A percentile compares a stretch with the other conserved stretches of the same genome.
These are phyloP conservation scores for Zeus faber DNA, from an alignment of 2,113 vertebrate genomes.

Conservation along the genomic window DNA sequence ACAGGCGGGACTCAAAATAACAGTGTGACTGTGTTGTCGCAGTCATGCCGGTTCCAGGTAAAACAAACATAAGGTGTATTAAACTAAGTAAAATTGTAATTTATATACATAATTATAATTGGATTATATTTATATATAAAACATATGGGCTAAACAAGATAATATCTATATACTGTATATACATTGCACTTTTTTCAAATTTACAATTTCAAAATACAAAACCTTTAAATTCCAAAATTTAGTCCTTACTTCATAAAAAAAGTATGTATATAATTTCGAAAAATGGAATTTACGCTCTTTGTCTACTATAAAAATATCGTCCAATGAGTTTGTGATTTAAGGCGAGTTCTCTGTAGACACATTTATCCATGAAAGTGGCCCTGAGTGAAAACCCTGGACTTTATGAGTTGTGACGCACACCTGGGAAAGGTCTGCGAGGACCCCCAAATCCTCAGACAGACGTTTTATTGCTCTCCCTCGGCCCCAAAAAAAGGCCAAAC, in stretches of 20 bases:
- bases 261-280: not conserved
- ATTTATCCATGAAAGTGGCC: conserved; percentile 33
- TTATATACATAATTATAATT: too few species aligned
- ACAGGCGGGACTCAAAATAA: conserved; percentile 34
- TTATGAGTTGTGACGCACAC: conserved; percentile 67
- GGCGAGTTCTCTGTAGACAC: conserved; percentile 31
- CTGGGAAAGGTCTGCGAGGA: conserved; percentile 69
- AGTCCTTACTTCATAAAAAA: not conserved
- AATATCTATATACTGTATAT: too few species aligned
- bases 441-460: conserved; percentile 64
- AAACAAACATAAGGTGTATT: conserved; percentile 48
- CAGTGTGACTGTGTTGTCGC: conserved; percentile 27
- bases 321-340: conserved; percentile 23
- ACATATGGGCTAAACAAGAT: too few species aligned
- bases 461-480: conserved; percentile 71
- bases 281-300: conserved; percentile 7
- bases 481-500: conserved; percentile 66
- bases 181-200: too few species aligned
- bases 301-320: conserved; percentile 1
- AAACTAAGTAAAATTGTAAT: conserved; percentile 31
- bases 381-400: conserved; percentile 43
- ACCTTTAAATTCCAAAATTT: not conserved
- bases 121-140: too few species aligned
- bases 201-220: too few species aligned
- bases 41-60: conserved; percentile 37